A percentile compares a stretch with the other conserved stretches of the same genome.
These are phyloP conservation scores for Halocynthia roretzi DNA, from an alignment of 23 tunicate species.

Conservation along the genomic window DNA sequence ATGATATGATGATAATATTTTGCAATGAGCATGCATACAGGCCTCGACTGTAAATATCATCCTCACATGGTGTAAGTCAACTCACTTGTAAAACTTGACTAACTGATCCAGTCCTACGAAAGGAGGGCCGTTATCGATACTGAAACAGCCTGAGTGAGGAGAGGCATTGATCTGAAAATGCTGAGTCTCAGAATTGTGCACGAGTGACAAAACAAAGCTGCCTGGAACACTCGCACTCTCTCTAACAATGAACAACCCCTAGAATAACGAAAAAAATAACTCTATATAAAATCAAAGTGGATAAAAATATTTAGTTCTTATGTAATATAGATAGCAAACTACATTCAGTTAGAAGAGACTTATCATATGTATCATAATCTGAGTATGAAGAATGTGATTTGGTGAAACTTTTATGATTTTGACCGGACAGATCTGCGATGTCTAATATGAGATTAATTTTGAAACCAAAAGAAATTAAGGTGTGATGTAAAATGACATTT, in stretches of 20 bases:
- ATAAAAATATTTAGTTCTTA: not conserved
- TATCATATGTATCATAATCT: too few species aligned
- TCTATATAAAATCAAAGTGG: not conserved
- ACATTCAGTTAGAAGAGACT: not conserved
- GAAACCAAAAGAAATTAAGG: too few species aligned
- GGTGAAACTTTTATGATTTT: too few species aligned
- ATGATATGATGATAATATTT: not conserved
- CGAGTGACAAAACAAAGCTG: constrained; percentile 75
- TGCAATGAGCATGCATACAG: not conserved
- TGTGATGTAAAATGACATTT: too few species aligned
- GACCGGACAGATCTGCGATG: too few species aligned
- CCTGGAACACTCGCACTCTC: constrained; percentile 79
- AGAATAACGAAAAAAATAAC: not conserved
- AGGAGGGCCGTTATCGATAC: constrained; percentile 96
- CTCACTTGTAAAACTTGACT: constrained; percentile 67
- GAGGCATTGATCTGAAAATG: constrained; percentile 91
- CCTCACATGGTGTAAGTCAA: not conserved
- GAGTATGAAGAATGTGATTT: too few species aligned
- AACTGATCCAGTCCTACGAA: constrained; percentile 98
- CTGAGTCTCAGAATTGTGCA: constrained; percentile 71
- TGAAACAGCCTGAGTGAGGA: constrained; percentile 82
- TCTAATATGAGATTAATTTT: too few species aligned
- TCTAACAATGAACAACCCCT: constrained; percentile 91
- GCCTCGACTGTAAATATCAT: not conserved
- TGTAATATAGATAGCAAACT: not conserved